phyloP scores from a whole-genome alignment of 2,888 invertebrate species.

The Drosophila austrosaltans region DNA sequence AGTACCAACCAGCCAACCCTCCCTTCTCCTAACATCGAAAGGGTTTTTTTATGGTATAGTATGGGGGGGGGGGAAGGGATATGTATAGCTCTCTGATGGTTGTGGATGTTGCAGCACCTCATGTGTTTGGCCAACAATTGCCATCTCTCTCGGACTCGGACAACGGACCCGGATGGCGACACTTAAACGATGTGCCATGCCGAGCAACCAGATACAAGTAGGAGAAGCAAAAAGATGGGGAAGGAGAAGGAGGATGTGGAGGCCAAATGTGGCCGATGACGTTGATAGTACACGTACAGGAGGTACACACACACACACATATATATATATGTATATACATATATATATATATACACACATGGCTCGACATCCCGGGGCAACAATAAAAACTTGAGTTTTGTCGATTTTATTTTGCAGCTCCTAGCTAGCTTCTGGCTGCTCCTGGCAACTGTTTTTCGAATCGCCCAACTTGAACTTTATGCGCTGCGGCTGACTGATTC shows the following conservation, averaged over 20 bases:
- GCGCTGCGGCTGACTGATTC: conserved; percentile 74
- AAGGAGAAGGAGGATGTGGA: too few relatives aligned
- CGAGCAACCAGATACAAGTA: conserved; percentile 33
- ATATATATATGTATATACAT: conserved; percentile 28
- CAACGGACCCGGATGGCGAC: conserved; percentile 63
- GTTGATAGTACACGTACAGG: conserved; percentile 70
- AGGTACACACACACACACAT: conserved; percentile 37
- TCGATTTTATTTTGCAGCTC: conserved; percentile 65
- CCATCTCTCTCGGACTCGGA: conserved; percentile 37
- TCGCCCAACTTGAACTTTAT: conserved; percentile 70
- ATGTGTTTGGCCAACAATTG: conserved; percentile 33
- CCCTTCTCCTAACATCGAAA: not conserved
- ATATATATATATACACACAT: conserved; percentile 8
- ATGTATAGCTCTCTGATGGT: conserved; percentile 1
- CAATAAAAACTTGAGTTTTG: conserved; percentile 77
- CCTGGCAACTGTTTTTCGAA: conserved; percentile 61
- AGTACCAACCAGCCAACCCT: conserved; percentile 40
- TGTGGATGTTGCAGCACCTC: conserved; percentile 10
- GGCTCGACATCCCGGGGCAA: conserved; percentile 50
- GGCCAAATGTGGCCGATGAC: conserved; percentile 65
- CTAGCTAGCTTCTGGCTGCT: conserved; percentile 21
- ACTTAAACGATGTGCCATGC: conserved; percentile 67
- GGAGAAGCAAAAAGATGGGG: conserved; percentile 3
- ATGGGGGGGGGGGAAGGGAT: not conserved
- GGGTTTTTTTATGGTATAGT: not conserved